phyloP scores from a whole-genome alignment of 1,140 invertebrate species.

The Euura lappo region DNA sequence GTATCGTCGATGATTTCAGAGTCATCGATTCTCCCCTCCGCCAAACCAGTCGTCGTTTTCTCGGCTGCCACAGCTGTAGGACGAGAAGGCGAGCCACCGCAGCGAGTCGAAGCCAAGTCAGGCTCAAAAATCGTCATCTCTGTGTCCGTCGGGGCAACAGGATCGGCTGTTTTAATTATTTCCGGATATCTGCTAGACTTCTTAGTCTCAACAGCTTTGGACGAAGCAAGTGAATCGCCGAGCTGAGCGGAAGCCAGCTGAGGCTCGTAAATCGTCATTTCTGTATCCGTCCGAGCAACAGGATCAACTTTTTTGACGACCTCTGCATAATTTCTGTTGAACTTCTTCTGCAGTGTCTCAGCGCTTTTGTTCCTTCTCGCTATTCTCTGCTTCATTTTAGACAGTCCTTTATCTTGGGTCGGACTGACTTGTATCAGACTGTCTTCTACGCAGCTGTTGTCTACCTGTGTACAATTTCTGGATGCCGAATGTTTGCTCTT shows the following conservation, averaged over 20 bases:
- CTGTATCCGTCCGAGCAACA: background rate
- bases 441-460: background rate
- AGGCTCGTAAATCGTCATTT: background rate
- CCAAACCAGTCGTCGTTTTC: background rate
- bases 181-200: background rate
- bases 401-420: background rate
- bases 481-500: background rate
- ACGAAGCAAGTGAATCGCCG: background rate
- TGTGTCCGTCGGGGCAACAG: background rate
- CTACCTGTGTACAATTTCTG: background rate
- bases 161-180: background rate
- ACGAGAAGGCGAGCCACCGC: background rate
- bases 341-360: background rate
- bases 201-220: background rate
- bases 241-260: background rate
- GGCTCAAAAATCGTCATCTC: background rate
- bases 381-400: background rate
- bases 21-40: background rate
- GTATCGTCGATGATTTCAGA: background rate
- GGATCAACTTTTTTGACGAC: background rate
- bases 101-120: background rate
- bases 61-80: background rate
- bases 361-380: background rate
- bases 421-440: conserved; percentile 4
- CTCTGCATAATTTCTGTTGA: background rate